Evolutionary conservation across 2,888 invertebrate genomes (phyloP).

Genomic region (Cerastis rubricosa): DNA sequence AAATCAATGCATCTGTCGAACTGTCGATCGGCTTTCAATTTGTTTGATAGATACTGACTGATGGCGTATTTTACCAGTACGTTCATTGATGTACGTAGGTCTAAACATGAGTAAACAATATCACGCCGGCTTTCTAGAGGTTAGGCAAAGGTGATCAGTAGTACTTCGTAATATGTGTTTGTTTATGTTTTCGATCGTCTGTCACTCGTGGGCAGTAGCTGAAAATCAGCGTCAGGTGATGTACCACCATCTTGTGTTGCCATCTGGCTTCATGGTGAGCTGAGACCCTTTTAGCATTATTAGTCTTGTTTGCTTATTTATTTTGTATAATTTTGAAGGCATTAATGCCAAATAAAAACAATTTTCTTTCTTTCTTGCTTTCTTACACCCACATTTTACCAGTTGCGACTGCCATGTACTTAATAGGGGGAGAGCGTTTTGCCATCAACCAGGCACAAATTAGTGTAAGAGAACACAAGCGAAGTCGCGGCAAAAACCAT

Average conservation of each 20-base stretch:
- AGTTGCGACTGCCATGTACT: neutral
- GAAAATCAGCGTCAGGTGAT: no score
- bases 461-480: neutral
- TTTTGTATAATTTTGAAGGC: no score
- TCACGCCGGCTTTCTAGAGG: neutral
- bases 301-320: no score
- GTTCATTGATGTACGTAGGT: neutral
- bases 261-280: no score
- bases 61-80: neutral
- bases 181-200: neutral
- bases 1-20: slow-evolving; percentile 5
- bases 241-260: no score
- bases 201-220: no score
- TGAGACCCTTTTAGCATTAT: no score
- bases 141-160: neutral
- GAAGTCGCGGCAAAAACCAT: neutral
- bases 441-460: neutral
- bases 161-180: no score
- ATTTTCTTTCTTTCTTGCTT: no score
- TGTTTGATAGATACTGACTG: slow-evolving; percentile 3
- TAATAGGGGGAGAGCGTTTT: neutral
- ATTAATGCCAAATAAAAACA: neutral
- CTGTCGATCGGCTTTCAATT: slow-evolving; percentile 1
- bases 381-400: neutral
- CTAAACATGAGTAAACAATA: neutral